Percentiles rank a stretch among this genome's conserved stretches.
Conservation (phyloP, 2,888 invertebrate species). For the Luperina testacea region DNA sequence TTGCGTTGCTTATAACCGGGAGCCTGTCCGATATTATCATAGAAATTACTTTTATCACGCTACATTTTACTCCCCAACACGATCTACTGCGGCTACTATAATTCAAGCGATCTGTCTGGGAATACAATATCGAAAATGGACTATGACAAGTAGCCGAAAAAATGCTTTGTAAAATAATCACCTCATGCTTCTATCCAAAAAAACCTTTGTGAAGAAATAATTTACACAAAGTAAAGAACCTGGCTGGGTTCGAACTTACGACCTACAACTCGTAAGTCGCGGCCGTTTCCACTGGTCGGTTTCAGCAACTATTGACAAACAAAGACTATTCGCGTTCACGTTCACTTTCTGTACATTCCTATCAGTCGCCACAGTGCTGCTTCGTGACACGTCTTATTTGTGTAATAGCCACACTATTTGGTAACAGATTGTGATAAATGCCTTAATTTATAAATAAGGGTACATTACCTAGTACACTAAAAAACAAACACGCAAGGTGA, state of each 20-base stretch:
- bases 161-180: neutral
- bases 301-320: conserved; percentile 14
- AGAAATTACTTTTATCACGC: neutral
- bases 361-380: conserved; percentile 12
- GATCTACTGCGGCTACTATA: neutral
- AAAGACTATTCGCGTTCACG: neutral
- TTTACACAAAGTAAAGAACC: neutral
- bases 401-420: conserved; percentile 62
- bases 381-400: conserved; percentile 65
- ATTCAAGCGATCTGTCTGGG: conserved; percentile 5
- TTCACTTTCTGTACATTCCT: conserved; percentile 40
- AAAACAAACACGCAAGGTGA: conserved; percentile 10
- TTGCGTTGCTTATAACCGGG: neutral
- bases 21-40: neutral
- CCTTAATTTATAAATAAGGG: conserved; percentile 51
- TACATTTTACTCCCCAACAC: neutral
- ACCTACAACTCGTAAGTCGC: neutral
- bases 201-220: neutral
- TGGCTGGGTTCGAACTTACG: neutral
- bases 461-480: conserved; percentile 22
- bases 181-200: neutral
- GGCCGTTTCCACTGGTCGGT: neutral
- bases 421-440: conserved; percentile 60
- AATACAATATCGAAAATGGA: conserved; percentile 26
- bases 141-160: neutral